These are phyloP conservation scores for Augiades crinisus DNA, from an alignment of 2,888 invertebrate genomes.

Conservation along the genomic window DNA sequence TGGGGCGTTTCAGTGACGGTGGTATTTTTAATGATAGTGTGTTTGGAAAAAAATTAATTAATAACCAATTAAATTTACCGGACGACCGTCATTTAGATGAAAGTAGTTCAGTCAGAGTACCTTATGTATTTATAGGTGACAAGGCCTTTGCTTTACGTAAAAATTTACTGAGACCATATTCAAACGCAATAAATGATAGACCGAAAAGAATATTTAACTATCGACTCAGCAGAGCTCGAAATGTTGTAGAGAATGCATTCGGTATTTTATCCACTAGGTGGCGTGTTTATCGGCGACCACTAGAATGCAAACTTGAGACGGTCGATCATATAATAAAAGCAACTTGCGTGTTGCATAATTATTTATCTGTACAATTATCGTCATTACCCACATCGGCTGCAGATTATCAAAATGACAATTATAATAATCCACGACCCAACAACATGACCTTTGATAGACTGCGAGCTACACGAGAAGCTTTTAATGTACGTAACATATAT, in stretches of 20 bases:
- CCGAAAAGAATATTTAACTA: slow-evolving; percentile 15
- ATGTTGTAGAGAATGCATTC: slow-evolving; percentile 17
- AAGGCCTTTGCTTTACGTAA: slow-evolving; percentile 13
- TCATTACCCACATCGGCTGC: background rate
- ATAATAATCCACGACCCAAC: background rate
- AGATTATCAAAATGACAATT: background rate
- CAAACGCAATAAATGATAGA: slow-evolving; percentile 1
- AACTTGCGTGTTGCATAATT: slow-evolving; percentile 13
- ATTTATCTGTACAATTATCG: background rate
- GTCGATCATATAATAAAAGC: slow-evolving; percentile 25
- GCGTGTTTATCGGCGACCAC: slow-evolving; percentile 26
- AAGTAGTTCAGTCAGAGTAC: background rate
- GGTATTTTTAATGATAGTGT: slow-evolving; percentile 24
- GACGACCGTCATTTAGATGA: slow-evolving; percentile 25
- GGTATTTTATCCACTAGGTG: slow-evolving; percentile 25
- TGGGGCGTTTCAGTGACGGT: slow-evolving; percentile 22
- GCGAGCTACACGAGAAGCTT: background rate
- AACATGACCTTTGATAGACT: background rate
- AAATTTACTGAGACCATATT: slow-evolving; percentile 16
- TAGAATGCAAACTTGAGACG: slow-evolving; percentile 25
- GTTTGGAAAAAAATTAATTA: slow-evolving; percentile 25
- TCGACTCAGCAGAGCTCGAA: slow-evolving; percentile 10
- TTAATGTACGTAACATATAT: background rate
- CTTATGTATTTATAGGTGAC: slow-evolving; percentile 12
- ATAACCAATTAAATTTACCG: slow-evolving; percentile 24